Evolutionary conservation across 2,113 vertebrate genomes (phyloP).

Genomic region (Rhinoderma darwinii): DNA sequence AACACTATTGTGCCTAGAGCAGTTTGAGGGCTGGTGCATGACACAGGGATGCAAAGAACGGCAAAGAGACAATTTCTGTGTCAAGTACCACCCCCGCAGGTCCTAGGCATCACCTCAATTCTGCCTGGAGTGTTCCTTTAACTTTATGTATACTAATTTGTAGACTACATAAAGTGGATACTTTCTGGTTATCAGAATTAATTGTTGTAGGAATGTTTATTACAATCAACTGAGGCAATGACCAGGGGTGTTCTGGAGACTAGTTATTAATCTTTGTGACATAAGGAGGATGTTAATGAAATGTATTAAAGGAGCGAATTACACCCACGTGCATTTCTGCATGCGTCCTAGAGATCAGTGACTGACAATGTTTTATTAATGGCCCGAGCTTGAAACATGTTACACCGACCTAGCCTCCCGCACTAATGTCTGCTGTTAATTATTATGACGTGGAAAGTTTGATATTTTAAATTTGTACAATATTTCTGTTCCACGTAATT

Average conservation of each 20-base stretch:
- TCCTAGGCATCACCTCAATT: too few relatives aligned
- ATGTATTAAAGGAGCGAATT: not conserved
- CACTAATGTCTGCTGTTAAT: not conserved
- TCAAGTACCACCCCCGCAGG: too few relatives aligned
- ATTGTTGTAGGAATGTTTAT: not conserved
- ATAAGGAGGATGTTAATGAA: not conserved
- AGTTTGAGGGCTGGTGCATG: too few relatives aligned
- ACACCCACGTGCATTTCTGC: slow-evolving; percentile 4
- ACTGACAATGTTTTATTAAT: not conserved
- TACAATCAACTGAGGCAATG: not conserved
- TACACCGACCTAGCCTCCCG: not conserved
- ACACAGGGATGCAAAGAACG: too few relatives aligned
- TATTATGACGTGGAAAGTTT: not conserved
- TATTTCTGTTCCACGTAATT: not conserved
- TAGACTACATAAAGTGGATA: not conserved
- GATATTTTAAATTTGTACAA: too few relatives aligned
- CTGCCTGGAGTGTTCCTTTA: too few relatives aligned
- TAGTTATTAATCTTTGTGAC: not conserved
- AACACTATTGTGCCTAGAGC: too few relatives aligned
- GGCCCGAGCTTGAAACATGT: not conserved
- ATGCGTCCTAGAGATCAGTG: not conserved
- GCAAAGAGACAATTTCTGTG: too few relatives aligned
- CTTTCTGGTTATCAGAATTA: not conserved
- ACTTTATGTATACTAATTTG: too few relatives aligned
- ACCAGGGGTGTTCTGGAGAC: not conserved